Evolutionary conservation across 1,140 invertebrate genomes (phyloP), one percentile per base, ranked within the genome.

Genomic region (Stegodyphus dumicola): DNA sequence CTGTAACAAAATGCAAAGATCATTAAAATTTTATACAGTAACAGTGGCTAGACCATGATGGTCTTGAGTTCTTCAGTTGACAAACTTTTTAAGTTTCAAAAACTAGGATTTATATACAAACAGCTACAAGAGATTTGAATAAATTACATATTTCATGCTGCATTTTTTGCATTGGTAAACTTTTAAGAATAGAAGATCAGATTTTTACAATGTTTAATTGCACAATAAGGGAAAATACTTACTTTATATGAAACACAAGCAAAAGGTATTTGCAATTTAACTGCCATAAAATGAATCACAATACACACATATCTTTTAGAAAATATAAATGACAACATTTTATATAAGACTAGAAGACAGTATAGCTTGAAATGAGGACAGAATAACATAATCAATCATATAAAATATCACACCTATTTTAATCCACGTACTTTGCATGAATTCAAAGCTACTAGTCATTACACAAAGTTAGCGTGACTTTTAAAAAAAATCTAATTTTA

Each of bases 1-100:
- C 67, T 85, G 76, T 76, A 85, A 73, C 76, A 85, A 81, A 85
- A 15, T 85, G 81, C 81, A 85, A 85, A 85, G 49, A 66, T 85
- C 13, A 49, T 76, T 76, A 85, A 85, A 85, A 85, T 60, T 77
- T 85, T 85, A 54, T 85, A 85, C 81, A 85, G 49, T 85, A 85
- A 85, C 81, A 85, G 70, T 64, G 56, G 81, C 69, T 64, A 52
- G 71, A 83, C 17, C 48, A 54, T 69, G 77, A 69, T 48, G 65
- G 66, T 18, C 60, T 73, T 56, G 64, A n/a, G 7, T 9, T 73
- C 60, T 53, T 13, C 13, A 75, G 48, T 64, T 48, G 65, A 17
- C 70, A 74, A 54, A 15, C 56, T 60, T 65, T 74, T 49, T 65
- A 65, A 53, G 33, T 85, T 76, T 74, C 53, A 74, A 77, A 85